Conservation (phyloP, 2,797 vertebrate species). For the Pseudochirops cupreus region DNA sequence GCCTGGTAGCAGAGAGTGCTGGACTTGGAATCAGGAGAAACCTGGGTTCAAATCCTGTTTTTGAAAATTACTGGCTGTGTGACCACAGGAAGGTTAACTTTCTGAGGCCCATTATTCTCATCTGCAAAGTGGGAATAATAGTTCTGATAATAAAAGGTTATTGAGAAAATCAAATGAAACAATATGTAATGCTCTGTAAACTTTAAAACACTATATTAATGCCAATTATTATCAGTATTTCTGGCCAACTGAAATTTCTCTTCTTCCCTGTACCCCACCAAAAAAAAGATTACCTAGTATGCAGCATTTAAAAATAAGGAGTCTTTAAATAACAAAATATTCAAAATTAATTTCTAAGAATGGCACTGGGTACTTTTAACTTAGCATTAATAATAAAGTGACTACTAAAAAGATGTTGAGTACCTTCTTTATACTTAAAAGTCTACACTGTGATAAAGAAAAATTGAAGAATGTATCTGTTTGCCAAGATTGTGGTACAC, state of each 20-base stretch:
- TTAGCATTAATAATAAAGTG: conserved; percentile 46
- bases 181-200: background rate
- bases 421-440: conserved; percentile 86
- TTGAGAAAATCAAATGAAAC: background rate
- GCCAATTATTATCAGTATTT: conserved; percentile 17
- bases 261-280: background rate
- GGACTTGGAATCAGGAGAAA: background rate
- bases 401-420: conserved; percentile 13
- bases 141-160: background rate
- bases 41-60: background rate
- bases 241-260: conserved; percentile 21
- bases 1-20: background rate
- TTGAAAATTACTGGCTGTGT: background rate
- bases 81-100: background rate
- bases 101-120: background rate
- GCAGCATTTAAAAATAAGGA: conserved; percentile 44
- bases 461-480: conserved; percentile 1
- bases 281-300: background rate
- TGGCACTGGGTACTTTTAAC: conserved; percentile 28
- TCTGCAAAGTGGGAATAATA: background rate
- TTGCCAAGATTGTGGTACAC: conserved; percentile 60
- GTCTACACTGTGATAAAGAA: conserved; percentile 74
- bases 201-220: background rate
- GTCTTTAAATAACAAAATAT: conserved; percentile 29
- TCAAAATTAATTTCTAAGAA: conserved; percentile 49